Conservation (phyloP, 2,797 vertebrate species). For the Helarctos malayanus region DNA sequence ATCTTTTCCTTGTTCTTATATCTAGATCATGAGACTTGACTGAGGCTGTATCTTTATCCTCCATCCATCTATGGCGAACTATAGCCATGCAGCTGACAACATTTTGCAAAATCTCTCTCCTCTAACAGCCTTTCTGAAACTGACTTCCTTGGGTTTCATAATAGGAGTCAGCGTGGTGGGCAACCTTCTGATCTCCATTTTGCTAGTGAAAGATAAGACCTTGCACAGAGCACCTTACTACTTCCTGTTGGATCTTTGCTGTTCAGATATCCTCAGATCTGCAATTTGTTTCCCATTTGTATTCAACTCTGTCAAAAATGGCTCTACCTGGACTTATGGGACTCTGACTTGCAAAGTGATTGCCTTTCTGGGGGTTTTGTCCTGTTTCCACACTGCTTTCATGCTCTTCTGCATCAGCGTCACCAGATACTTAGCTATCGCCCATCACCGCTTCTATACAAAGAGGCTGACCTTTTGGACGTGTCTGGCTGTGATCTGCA, state of each 20-base stretch:
- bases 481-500: constrained; percentile 98
- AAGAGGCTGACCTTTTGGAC: constrained; percentile 99
- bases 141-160: constrained; percentile 99
- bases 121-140: constrained; percentile 99
- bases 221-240: constrained; percentile 99
- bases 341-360: constrained; percentile 99
- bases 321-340: constrained; percentile 98
- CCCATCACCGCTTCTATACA: constrained; percentile 99
- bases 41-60: constrained; percentile 99
- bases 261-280: constrained; percentile 98
- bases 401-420: constrained; percentile 99
- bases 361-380: constrained; percentile 99
- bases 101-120: constrained; percentile 99
- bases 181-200: constrained; percentile 99
- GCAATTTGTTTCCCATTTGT: constrained; percentile 99
- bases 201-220: constrained; percentile 99
- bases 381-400: constrained; percentile 99
- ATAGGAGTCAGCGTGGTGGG: constrained; percentile 99
- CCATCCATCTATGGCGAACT: constrained; percentile 99
- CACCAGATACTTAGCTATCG: constrained; percentile 99
- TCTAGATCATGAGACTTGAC: constrained; percentile 99
- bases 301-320: constrained; percentile 99
- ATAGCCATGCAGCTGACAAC: constrained; percentile 99
- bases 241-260: constrained; percentile 99
- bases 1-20: constrained; percentile 94